Evolutionary conservation across 2,797 vertebrate genomes (phyloP), one percentile per base, ranked within the genome.

Genomic region (Pseudopleuronectes americanus): DNA sequence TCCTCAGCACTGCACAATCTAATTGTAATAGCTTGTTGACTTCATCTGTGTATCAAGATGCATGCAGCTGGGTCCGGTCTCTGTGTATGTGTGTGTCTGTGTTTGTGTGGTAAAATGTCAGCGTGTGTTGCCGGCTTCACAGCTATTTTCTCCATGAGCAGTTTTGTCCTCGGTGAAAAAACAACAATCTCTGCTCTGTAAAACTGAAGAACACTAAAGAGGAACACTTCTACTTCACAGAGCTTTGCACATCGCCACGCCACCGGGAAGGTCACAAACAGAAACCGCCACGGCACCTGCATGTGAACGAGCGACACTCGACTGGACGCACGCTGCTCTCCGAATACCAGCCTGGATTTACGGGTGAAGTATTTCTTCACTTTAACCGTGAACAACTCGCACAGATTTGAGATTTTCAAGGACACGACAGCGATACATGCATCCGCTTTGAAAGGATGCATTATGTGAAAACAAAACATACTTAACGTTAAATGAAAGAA

Each of bases 131-230:
- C 36, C 9, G 48, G 72, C 77, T 80, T 87, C 87, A 84, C 72
- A 83, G 76, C 79, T 87, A 87, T 91, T 90, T 90, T 91, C 86
- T 84, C 86, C 91, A 80, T 87, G 89, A 90, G 83, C 84, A 70
- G 74, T 77, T 88, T 77, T n/a, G 76, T 88, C 83, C 86, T 84
- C 78, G 5, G 49, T 69, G 74, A 74, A 84, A 73, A 83, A 26
- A 26, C 5, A 71, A 74, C 79, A 83, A 86, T 87, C 76, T 87
- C 68, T 76, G 84, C 77, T 74, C 63, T 83, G 67, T 86, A 85
- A 85, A 86, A 82, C 63, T 80, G 69, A 74, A 82, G 79, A 87
- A 84, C 73, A 81, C 76, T 79, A 84, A 85, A 83, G 80, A 86
- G 71, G 77, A 86, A 87, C 68, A 79, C 64, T 89, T 89, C 71